Evolutionary conservation across 2,888 invertebrate species (phyloP), one percentile per base, ranked within the genome.

Genomic region (Trilocha varians): DNA sequence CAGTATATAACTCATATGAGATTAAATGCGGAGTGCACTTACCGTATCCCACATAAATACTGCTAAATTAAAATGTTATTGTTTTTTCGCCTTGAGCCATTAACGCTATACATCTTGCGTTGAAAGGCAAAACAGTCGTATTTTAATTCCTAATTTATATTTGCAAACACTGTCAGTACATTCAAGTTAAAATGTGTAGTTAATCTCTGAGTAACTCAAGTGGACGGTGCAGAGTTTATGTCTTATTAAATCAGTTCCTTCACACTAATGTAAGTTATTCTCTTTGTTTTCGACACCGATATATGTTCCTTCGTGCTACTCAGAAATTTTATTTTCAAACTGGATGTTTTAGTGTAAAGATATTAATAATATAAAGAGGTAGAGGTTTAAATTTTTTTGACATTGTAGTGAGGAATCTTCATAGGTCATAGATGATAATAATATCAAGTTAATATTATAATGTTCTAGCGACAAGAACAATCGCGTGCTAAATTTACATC

Each of bases 221-320:
- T 68, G 65, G 62, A 77, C 67, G 69, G 68, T 69, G 72, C 71
- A 71, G 82, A 80, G 70, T 74, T 79, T 75, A 78, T 72, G 72
- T 75, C 70, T 72, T 71, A 71, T 74, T 83, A 79, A 82, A 82
- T 82, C 82, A 79, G 79, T 78, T 78, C 71, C 73, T 71, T 74
- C 63, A 78, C 80, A 78, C 76, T 76, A 72, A 80, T 66, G 68
- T 76, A 80, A 71, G 57, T 63, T 59, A 63, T 62, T 50, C 62
- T 71, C 72, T 78, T 78, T 83, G 78, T 79, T 76, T 76, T 70
- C 67, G 58, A 73, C 79, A 25, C 25, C 11, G 5, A 1, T n/a
- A n/a, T n/a, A n/a, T 3, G 2, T 3, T 33, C 38, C 9, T n/a
- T 15, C 32, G 38, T n/a, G 3, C 14, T 4, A 4, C 14, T 13